These are phyloP conservation scores for Eilema depressum DNA, from an alignment of 2,888 invertebrate genomes.

Conservation along the genomic window DNA sequence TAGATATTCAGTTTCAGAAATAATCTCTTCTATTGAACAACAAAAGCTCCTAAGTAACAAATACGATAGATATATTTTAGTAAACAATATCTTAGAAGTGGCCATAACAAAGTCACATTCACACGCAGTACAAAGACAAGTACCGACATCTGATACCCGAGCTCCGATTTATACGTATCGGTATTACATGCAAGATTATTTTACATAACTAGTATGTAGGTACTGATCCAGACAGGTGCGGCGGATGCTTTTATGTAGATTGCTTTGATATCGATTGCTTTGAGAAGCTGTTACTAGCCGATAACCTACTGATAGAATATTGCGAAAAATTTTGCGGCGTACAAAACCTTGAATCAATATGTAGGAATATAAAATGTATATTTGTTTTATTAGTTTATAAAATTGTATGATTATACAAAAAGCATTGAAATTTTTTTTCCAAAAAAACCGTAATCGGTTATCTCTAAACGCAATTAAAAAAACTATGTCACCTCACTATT, in stretches of 20 bases:
- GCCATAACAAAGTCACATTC: constrained; percentile 51
- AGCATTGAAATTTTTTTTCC: neutral
- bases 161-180: constrained; percentile 74
- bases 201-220: constrained; percentile 63
- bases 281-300: neutral
- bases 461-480: neutral
- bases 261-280: constrained; percentile 9
- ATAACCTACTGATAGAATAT: neutral
- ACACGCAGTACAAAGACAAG: constrained; percentile 57
- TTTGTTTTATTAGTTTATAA: neutral
- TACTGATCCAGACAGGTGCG: constrained; percentile 21
- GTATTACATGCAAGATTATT: constrained; percentile 79
- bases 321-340: neutral
- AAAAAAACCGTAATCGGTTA: constrained; percentile 13
- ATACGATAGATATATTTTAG: neutral
- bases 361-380: too few relatives aligned
- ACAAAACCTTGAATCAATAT: neutral
- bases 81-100: constrained; percentile 8
- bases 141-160: constrained; percentile 60
- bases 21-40: neutral
- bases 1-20: neutral
- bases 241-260: constrained; percentile 15
- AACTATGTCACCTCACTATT: constrained; percentile 23
- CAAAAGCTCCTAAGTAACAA: neutral
- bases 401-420: neutral